Evolutionary conservation across 2,888 invertebrate species (phyloP).

Genomic region (Stomorhina lunata): DNA sequence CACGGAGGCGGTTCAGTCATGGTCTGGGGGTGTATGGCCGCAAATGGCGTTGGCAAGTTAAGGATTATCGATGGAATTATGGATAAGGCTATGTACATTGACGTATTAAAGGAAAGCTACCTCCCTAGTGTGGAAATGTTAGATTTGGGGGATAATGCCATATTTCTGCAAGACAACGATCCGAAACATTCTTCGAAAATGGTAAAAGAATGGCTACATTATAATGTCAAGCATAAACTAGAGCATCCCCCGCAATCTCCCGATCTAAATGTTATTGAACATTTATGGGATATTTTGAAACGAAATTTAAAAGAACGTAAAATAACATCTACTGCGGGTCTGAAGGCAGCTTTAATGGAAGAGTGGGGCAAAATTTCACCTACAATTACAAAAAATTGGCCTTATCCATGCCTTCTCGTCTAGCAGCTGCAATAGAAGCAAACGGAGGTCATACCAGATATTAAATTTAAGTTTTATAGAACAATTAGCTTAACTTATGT

Average conservation of each 20-base stretch:
- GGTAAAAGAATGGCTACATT: background rate
- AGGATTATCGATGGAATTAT: conserved; percentile 35
- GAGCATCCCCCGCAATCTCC: conserved; percentile 11
- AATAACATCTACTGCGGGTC: background rate
- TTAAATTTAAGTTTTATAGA: background rate
- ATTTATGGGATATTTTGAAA: conserved; percentile 23
- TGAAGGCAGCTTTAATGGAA: conserved; percentile 3
- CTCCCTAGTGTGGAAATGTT: conserved; percentile 15
- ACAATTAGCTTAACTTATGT: background rate
- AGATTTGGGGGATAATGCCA: conserved; percentile 1
- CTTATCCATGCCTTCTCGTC: background rate
- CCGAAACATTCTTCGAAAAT: background rate
- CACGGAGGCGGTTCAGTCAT: too few species aligned
- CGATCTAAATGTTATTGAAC: background rate
- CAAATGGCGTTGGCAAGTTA: conserved; percentile 27
- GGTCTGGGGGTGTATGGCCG: conserved; percentile 28
- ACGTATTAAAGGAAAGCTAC: conserved; percentile 10
- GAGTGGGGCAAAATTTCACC: conserved; percentile 3
- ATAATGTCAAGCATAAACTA: background rate
- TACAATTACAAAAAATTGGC: conserved; percentile 1
- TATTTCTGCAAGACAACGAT: too few species aligned
- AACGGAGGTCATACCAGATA: conserved; percentile 12
- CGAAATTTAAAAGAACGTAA: background rate
- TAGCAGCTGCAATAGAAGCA: background rate
- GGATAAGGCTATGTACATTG: too few species aligned